phyloP scores from a whole-genome alignment of 2,888 invertebrate species.

The Drosophila kanekoi region DNA sequence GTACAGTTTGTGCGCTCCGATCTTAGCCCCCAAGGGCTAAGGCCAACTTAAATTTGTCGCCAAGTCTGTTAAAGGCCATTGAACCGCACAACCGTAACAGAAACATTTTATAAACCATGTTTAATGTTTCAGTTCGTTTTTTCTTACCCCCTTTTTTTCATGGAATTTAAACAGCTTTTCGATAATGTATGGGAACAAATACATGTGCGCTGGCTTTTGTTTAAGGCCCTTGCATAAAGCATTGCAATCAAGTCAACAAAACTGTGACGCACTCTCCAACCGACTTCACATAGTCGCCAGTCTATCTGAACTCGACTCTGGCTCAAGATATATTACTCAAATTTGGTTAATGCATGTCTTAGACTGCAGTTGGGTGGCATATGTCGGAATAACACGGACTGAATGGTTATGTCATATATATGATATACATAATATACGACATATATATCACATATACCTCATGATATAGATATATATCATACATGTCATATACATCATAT shows the following conservation, averaged over 20 bases:
- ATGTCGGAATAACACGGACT: neutral
- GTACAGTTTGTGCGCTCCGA: neutral
- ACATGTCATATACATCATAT: too few species aligned
- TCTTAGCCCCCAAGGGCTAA: constrained; percentile 22
- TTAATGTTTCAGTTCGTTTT: too few species aligned
- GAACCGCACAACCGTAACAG: constrained; percentile 15
- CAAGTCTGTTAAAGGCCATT: constrained; percentile 26
- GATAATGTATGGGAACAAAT: neutral
- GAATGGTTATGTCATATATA: neutral
- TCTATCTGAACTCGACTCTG: neutral
- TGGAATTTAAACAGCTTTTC: neutral
- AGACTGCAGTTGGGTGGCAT: neutral
- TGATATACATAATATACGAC: too few species aligned
- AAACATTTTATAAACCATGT: neutral
- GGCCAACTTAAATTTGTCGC: constrained; percentile 28
- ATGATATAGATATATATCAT: too few species aligned
- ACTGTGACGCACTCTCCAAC: too few species aligned
- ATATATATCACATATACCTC: too few species aligned
- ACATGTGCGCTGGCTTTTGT: too few species aligned
- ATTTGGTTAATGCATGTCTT: neutral
- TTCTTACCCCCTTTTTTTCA: too few species aligned
- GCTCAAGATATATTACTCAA: neutral
- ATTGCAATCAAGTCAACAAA: neutral
- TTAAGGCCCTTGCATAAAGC: neutral
- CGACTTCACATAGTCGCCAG: too few species aligned